phyloP scores from a whole-genome alignment of 2,888 invertebrate genomes.

The Rhabditoides inermis region DNA sequence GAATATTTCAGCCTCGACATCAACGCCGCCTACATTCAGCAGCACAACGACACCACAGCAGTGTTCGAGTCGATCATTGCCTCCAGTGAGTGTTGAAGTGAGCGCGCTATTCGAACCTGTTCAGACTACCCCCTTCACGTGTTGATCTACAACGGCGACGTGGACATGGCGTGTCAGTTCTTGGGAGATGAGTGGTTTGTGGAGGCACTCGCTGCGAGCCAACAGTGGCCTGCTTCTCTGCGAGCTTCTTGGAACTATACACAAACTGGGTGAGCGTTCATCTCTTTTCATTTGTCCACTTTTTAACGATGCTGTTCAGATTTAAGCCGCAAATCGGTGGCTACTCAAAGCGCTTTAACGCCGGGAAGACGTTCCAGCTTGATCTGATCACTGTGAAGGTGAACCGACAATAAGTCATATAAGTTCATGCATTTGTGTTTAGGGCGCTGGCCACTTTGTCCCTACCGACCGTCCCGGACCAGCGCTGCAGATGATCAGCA shows the following conservation, averaged over 20 bases:
- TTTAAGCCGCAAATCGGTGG: slow-evolving; percentile 33
- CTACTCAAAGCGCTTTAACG: slow-evolving; percentile 30
- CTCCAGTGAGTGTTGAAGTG: slow-evolving; percentile 9
- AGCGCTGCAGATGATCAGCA: slow-evolving; percentile 68
- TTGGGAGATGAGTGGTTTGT: slow-evolving; percentile 47
- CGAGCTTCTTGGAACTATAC: slow-evolving; percentile 38
- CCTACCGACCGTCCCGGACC: slow-evolving; percentile 73
- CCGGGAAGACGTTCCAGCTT: slow-evolving; percentile 12
- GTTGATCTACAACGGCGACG: slow-evolving; percentile 45
- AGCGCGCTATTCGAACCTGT: too few relatives aligned
- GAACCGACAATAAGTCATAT: too few relatives aligned
- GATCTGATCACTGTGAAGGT: slow-evolving; percentile 36
- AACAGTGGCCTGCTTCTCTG: slow-evolving; percentile 14
- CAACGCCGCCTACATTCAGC: slow-evolving; percentile 1
- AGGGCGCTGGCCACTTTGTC: slow-evolving; percentile 70
- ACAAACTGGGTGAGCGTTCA: slow-evolving; percentile 2
- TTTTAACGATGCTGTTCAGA: too few relatives aligned
- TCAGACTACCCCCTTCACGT: slow-evolving; percentile 19
- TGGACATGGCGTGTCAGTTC: slow-evolving; percentile 45
- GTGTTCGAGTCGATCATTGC: slow-evolving; percentile 5
- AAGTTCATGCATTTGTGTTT: too few relatives aligned
- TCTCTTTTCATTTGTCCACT: too few relatives aligned
- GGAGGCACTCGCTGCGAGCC: slow-evolving; percentile 25
- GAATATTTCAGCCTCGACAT: too few relatives aligned
- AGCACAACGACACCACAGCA: neutral